A percentile compares a stretch with the other conserved stretches of the same genome.
These are phyloP conservation scores for Drosophila anceps DNA, from an alignment of 2,888 invertebrate genomes.

Conservation along the genomic window DNA sequence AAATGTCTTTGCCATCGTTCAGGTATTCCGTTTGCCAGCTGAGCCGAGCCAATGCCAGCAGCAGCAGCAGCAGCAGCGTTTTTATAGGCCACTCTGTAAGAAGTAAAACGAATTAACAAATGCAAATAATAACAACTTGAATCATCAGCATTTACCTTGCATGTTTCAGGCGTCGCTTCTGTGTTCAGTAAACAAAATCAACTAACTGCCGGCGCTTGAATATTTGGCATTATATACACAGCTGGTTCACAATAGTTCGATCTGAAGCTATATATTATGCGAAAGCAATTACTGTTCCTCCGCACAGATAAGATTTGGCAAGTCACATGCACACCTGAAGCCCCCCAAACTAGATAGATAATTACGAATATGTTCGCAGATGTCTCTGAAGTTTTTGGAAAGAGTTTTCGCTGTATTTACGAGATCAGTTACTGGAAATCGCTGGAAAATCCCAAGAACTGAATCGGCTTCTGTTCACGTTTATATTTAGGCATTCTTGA, in stretches of 20 bases:
- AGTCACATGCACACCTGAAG: constrained; percentile 36
- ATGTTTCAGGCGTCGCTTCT: constrained; percentile 2
- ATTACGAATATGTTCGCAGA: constrained; percentile 10
- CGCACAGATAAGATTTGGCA: constrained; percentile 59
- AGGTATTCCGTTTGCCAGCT: constrained; percentile 58
- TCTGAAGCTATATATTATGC: constrained; percentile 50
- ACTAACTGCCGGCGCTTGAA: constrained; percentile 41
- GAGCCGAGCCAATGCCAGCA: constrained; percentile 36
- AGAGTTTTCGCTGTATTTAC: not conserved
- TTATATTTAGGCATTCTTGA: not conserved
- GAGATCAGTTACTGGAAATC: not conserved
- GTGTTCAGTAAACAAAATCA: constrained; percentile 14
- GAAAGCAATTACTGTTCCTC: constrained; percentile 43
- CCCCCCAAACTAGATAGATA: not conserved
- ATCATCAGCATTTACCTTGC: constrained; percentile 46
- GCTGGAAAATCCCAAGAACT: not conserved
- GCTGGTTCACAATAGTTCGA: not conserved
- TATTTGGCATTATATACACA: constrained; percentile 48
- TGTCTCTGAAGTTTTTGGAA: not conserved
- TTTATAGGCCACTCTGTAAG: constrained; percentile 27
- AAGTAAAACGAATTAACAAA: not conserved
- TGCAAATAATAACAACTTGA: not conserved
- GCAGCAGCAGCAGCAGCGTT: constrained; percentile 31
- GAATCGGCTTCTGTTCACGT: not conserved
- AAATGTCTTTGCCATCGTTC: constrained; percentile 62